Base-by-base conservation (phyloP, 2,888 invertebrate species). In the Dichetophora obliterata region DNA sequence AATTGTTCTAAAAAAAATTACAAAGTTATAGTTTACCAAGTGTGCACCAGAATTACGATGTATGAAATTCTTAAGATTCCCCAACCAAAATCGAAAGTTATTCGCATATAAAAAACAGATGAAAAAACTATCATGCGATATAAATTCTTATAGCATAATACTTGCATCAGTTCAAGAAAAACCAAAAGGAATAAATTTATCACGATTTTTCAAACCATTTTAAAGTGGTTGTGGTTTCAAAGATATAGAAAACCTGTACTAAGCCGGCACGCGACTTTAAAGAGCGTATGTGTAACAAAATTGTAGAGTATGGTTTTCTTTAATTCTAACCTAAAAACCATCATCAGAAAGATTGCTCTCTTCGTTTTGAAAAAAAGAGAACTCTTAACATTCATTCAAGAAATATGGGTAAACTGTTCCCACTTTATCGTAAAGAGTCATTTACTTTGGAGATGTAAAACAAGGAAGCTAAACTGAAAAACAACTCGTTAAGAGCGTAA, bases 231-330 rank as follows among this genome's bases (percentile, higher is more conserved):
- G 66, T n/a, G 48, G 5, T 2, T 1, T 22, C n/a, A n/a, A 43
- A 4, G 19, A 22, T 70, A 27, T 19, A 48, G 57, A 69, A 79
- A 81, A 81, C 80, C 75, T 74, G 81, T 80, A 50, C 71, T 48
- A 14, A 74, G 78, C 78, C 83, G 85, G 86, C 87, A 86, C 86
- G 86, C 87, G 86, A 84, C 86, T 83, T 79, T 61, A 19, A 71
- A 57, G 27, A 75, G 71, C n/a, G 24, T 6, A 52, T 59, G 57
- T 61, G 48, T 22, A 70, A 69, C 27, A 2, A 22, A 50, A 70
- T 54, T 31, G 31, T 22, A 54, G 65, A 63, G 59, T 19, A 65
- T 16, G 2, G 50, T 19, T 5, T 66, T 22, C 14, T 43, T 43
- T 43, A 43, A 6, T 11, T 43, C 43, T n/a, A 43, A 11, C 3